Percentiles rank a stretch among this genome's conserved stretches.
Evolutionary conservation across 2,888 invertebrate genomes (phyloP).

Genomic region (Lamellibrachia satsuma): DNA sequence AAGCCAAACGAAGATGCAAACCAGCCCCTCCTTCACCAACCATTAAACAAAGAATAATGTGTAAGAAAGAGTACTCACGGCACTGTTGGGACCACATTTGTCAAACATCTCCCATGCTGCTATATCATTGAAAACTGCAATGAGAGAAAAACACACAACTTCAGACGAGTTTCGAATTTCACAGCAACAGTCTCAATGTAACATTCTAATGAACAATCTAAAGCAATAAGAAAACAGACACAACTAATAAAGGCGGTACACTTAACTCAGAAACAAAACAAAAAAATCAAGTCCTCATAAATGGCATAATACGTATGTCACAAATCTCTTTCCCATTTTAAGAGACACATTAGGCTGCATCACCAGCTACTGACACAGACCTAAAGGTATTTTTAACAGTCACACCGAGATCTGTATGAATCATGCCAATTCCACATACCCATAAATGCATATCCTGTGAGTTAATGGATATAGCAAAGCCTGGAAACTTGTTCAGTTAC

Average conservation of each 20-base stretch:
- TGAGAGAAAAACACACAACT: constrained; percentile 27
- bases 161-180: neutral
- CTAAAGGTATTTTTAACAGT: neutral
- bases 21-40: neutral
- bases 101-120: constrained; percentile 63
- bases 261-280: too few relatives aligned
- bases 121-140: constrained; percentile 63
- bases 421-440: neutral
- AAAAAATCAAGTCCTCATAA: too few relatives aligned
- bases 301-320: too few relatives aligned
- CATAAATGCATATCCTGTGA: neutral
- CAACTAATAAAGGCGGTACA: too few relatives aligned
- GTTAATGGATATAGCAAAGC: neutral
- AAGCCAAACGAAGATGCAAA: neutral
- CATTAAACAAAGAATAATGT: neutral
- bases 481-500: neutral
- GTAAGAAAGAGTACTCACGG: constrained; percentile 29
- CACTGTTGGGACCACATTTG: constrained; percentile 53
- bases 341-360: neutral
- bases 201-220: too few relatives aligned
- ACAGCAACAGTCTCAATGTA: too few relatives aligned
- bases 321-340: too few relatives aligned
- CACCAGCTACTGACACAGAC: neutral
- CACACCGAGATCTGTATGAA: neutral
- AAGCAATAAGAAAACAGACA: too few relatives aligned